Conservation (phyloP, 2,113 vertebrate genomes). For the Pterophyllum scalare region DNA sequence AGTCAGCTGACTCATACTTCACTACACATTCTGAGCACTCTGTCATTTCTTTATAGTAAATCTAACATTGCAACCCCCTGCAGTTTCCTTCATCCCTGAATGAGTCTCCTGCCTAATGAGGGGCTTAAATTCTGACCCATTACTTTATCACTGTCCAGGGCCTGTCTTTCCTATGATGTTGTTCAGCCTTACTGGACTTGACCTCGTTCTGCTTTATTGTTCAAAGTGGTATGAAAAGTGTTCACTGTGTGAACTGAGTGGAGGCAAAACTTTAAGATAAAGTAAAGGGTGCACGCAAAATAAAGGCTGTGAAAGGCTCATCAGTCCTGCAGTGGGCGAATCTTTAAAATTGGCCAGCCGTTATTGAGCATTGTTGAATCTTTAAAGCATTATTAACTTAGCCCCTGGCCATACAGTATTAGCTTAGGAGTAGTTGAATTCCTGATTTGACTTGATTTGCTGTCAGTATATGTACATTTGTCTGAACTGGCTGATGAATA, state of each 20-base stretch:
- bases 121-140: constrained; percentile 56
- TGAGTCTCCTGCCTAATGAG: constrained; percentile 60
- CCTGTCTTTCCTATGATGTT: constrained; percentile 47
- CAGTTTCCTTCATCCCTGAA: constrained; percentile 57
- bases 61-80: constrained; percentile 58
- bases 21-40: constrained; percentile 53
- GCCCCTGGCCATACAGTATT: constrained; percentile 1
- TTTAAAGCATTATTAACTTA: constrained; percentile 14
- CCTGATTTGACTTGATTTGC: constrained; percentile 40
- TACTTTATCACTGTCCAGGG: constrained; percentile 54
- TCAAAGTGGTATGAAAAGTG: constrained; percentile 35
- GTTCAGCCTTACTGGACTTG: constrained; percentile 21
- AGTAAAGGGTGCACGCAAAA: not conserved
- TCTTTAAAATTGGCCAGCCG: constrained; percentile 11
- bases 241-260: constrained; percentile 21
- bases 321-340: constrained; percentile 10
- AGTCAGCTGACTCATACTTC: constrained; percentile 63
- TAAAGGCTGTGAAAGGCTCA: not conserved
- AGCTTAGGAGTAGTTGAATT: constrained; percentile 4
- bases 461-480: constrained; percentile 27
- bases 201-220: constrained; percentile 33
- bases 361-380: constrained; percentile 11
- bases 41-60: constrained; percentile 52
- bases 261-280: constrained; percentile 11
- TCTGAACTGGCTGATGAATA: not conserved